phyloP scores from a whole-genome alignment of 2,888 invertebrate genomes.

The Euclidia mi region DNA sequence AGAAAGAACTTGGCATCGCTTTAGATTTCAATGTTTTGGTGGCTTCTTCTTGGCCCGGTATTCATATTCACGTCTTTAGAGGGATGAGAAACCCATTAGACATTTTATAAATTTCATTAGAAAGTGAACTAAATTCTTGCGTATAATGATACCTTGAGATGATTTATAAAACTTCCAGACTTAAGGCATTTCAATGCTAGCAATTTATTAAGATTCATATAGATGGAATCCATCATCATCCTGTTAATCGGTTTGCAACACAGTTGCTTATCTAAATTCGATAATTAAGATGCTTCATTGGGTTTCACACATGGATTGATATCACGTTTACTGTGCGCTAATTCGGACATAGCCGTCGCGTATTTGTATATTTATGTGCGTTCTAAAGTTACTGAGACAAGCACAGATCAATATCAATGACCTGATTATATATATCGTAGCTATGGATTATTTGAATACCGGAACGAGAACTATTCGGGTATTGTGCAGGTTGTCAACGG shows the following conservation, averaged over 20 bases:
- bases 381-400: background rate
- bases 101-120: slow-evolving; percentile 9
- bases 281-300: slow-evolving; percentile 20
- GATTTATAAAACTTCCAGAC: background rate
- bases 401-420: background rate
- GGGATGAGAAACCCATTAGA: background rate
- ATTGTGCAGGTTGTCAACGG: slow-evolving; percentile 75
- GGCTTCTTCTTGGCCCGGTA: slow-evolving; percentile 6
- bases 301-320: slow-evolving; percentile 27
- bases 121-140: background rate
- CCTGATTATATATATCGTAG: slow-evolving; percentile 26
- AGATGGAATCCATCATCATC: background rate
- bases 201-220: background rate
- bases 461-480: slow-evolving; percentile 79
- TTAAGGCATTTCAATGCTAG: no score
- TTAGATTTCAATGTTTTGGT: slow-evolving; percentile 10
- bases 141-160: background rate
- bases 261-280: slow-evolving; percentile 3
- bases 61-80: slow-evolving; percentile 4
- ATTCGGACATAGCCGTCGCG: background rate
- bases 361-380: background rate
- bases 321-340: no score
- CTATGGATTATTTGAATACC: slow-evolving; percentile 50
- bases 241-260: slow-evolving; percentile 1
- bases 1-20: slow-evolving; percentile 22